Evolutionary conservation across 2,113 vertebrate species (phyloP).

Genomic region (Shinisaurus crocodilurus): DNA sequence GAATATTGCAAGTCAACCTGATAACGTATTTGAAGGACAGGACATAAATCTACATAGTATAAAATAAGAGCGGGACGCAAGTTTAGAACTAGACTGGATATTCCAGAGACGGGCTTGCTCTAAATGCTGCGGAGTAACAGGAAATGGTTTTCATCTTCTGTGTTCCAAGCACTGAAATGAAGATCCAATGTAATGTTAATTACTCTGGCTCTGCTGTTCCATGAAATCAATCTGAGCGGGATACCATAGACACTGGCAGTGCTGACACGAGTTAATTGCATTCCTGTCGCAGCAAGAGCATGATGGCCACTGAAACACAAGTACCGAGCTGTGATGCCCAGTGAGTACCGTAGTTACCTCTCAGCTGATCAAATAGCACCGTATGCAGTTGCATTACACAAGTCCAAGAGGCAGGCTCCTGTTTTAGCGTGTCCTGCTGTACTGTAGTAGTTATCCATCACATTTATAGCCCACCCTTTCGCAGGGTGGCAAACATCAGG

Average conservation of each 20-base stretch:
- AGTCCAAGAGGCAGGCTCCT: neutral
- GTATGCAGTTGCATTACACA: constrained; percentile 25
- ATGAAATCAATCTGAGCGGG: constrained; percentile 25
- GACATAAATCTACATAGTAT: neutral
- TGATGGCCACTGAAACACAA: neutral
- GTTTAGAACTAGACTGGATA: neutral
- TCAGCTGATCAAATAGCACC: neutral
- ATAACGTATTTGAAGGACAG: neutral
- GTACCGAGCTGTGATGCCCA: neutral
- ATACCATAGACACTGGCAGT: neutral
- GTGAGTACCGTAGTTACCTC: constrained; percentile 24
- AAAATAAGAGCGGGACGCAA: neutral
- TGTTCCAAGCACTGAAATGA: neutral
- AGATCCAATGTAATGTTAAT: constrained; percentile 21
- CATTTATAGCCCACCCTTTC: neutral
- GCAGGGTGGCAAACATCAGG: neutral
- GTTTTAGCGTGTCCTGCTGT: neutral
- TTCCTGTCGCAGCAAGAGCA: neutral
- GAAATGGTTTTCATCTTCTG: neutral
- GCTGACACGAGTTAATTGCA: constrained; percentile 24
- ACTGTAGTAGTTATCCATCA: neutral
- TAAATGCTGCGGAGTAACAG: neutral
- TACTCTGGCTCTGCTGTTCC: neutral
- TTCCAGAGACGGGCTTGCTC: neutral
- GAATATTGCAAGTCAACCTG: neutral